Evolutionary conservation across 2,888 invertebrate genomes (phyloP).

Genomic region (Morpho deidamia): DNA sequence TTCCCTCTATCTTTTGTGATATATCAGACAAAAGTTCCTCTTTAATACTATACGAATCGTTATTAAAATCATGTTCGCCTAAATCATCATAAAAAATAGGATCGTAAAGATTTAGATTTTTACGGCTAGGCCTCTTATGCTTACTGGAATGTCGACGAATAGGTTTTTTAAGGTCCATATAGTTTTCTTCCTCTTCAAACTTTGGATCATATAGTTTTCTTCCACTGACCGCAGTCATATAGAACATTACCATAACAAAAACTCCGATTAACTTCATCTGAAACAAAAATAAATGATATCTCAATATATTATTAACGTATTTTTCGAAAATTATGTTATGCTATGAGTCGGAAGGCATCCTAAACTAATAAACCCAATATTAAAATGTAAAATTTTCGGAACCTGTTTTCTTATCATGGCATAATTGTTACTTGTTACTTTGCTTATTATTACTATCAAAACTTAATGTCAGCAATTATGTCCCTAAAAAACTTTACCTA

Average conservation of each 20-base stretch:
- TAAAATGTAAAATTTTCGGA: no score
- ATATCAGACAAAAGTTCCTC: conserved; percentile 36
- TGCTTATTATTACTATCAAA: no score
- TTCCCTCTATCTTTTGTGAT: conserved; percentile 28
- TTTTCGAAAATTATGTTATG: no score
- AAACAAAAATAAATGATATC: conserved; percentile 26
- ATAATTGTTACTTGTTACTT: no score
- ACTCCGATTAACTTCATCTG: conserved; percentile 52
- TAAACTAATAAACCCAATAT: no score
- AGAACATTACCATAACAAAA: conserved; percentile 37
- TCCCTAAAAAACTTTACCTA: no score
- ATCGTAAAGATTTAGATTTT: conserved; percentile 46
- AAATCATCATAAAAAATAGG: conserved; percentile 31
- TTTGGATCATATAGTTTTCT: conserved; percentile 30
- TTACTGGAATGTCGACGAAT: conserved; percentile 28
- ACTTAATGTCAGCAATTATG: no score
- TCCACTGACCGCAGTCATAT: conserved; percentile 37
- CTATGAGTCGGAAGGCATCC: no score
- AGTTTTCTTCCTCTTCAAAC: conserved; percentile 28
- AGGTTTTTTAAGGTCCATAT: conserved; percentile 21
- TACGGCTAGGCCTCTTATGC: conserved; percentile 43
- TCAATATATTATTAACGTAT: no score
- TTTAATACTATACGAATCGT: conserved; percentile 38
- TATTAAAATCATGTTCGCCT: conserved; percentile 6
- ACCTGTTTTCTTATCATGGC: no score